Percentiles rank a stretch among this genome's conserved stretches.
Evolutionary conservation across 2,797 vertebrate species (phyloP).

Genomic region (Strix occidentalis): DNA sequence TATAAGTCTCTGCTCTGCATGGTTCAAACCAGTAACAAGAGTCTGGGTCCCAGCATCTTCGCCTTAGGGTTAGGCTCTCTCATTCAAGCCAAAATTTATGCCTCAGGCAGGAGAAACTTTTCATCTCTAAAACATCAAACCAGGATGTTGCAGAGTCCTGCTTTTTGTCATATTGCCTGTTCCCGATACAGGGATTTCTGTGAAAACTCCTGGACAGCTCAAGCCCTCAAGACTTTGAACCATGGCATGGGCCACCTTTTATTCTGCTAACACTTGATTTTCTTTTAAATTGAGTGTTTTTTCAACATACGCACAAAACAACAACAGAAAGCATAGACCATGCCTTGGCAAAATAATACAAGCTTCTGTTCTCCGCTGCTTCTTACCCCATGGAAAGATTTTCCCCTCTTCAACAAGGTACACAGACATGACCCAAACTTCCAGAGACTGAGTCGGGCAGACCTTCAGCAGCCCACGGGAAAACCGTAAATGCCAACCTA

Average conservation of each 20-base stretch:
- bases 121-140: conserved; percentile 31
- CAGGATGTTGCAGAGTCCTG: not conserved
- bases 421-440: not conserved
- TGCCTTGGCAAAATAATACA: not conserved
- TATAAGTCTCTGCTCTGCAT: not conserved
- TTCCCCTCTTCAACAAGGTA: not conserved
- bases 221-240: not conserved
- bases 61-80: not conserved
- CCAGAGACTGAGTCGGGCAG: fast-evolving
- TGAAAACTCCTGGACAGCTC: conserved; percentile 4
- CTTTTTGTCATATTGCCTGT: not conserved
- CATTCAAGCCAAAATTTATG: conserved; percentile 41
- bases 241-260: not conserved
- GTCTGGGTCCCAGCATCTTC: not conserved
- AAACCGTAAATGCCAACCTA: conserved; percentile 11
- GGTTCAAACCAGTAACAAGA: conserved; percentile 3
- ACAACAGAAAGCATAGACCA: not conserved
- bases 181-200: not conserved
- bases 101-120: conserved; percentile 16
- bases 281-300: not conserved
- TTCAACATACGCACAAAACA: not conserved
- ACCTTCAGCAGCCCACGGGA: not conserved
- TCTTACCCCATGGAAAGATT: not conserved
- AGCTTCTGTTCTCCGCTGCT: not conserved
- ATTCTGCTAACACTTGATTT: conserved; percentile 1